Conservation (phyloP, 1,140 invertebrate species). For the Sipha flava region DNA sequence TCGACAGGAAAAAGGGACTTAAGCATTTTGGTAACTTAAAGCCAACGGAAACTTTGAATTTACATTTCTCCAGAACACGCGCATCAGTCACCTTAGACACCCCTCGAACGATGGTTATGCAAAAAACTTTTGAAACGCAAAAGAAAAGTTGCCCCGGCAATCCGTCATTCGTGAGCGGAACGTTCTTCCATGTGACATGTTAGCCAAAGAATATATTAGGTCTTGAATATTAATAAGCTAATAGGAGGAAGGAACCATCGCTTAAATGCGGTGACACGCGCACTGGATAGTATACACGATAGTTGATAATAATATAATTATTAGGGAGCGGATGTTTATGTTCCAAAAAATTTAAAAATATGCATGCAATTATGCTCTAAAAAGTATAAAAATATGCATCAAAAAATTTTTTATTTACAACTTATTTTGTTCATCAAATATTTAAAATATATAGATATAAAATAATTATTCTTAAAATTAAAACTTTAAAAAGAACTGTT, state of each 20-base stretch:
- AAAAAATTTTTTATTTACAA: too few relatives aligned
- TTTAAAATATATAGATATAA: too few relatives aligned
- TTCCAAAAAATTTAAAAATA: too few relatives aligned
- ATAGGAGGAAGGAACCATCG: neutral
- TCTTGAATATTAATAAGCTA: neutral
- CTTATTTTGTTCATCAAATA: too few relatives aligned
- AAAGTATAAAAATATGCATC: too few relatives aligned
- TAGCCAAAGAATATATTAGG: neutral
- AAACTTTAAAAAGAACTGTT: too few relatives aligned
- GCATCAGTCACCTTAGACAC: neutral
- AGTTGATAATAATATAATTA: too few relatives aligned
- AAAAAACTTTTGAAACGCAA: slow-evolving; percentile 5
- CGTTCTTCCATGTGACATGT: neutral
- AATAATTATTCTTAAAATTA: too few relatives aligned
- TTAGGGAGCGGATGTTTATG: too few relatives aligned
- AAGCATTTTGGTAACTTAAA: neutral
- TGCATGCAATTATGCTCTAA: too few relatives aligned
- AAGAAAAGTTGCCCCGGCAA: slow-evolving; percentile 14
- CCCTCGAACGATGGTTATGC: neutral
- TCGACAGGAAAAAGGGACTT: neutral
- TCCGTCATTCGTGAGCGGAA: neutral
- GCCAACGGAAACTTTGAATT: neutral
- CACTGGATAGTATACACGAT: too few relatives aligned
- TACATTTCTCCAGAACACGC: neutral
- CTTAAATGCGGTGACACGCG: neutral